Evolutionary conservation across 2,797 vertebrate genomes (phyloP), one percentile per base, ranked within the genome.

Genomic region (Podarcis lilfordi): DNA sequence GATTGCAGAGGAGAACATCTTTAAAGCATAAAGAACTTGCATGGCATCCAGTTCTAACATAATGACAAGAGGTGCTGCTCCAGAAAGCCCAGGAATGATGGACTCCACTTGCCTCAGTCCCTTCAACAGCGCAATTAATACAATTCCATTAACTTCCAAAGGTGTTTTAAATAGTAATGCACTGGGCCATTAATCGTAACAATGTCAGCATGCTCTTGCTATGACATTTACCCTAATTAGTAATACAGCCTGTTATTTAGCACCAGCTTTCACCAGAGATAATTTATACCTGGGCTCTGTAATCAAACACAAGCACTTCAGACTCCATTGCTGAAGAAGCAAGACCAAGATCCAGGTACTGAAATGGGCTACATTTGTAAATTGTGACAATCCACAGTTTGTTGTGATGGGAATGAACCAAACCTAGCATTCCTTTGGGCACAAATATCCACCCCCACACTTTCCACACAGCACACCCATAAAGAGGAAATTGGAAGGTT

Each of bases 221-320:
- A 64, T 95, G 93, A 95, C 93, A 95, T 95, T 96, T 95, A 75
- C 92, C 80, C 94, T 95, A 93, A 96, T 96, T 96, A 95, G 89
- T 84, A 84, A 91, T 93, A 92, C 88, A 95, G 92, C 86, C 91
- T 69, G 92, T 92, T 89, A 90, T 89, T 82, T 94, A 93, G 94
- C 91, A 94, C 90, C 91, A 91, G 93, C 88, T 91, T 91, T 93
- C 32, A 43, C 91, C 86, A 83, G 81, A 92, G 89, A 92, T 96
- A 94, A 95, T 75, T 96, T 92, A 93, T 87, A 91, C 1, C 0
- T 66, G 83, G 82, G 89, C 71, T 90, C 32, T 74, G 75, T 87
- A 86, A 84, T 90, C 88, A 95, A 94, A 93, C 92, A 95, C 89
- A 90, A 91, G 66, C n/a, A 55, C 66, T 86, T 89, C 29, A 45